Conservation (phyloP, 2,888 invertebrate species). For the Nomada ruficornis region DNA sequence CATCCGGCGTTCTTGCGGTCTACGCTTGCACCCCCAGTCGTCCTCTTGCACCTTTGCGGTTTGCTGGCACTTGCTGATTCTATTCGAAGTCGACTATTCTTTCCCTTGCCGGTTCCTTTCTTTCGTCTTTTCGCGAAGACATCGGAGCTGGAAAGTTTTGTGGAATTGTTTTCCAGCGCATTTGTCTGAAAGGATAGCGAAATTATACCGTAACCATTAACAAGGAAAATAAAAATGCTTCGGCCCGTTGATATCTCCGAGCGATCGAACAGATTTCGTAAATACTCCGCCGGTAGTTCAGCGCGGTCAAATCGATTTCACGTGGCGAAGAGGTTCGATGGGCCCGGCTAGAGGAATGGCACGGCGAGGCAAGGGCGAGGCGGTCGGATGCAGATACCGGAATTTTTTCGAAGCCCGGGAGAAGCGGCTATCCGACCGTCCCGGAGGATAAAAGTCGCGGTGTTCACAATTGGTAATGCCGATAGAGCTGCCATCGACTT, state of each 20-base stretch:
- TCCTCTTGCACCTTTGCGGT: not conserved
- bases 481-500: constrained; percentile 83
- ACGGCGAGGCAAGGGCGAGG: constrained; percentile 42
- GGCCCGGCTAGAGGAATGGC: constrained; percentile 32
- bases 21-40: not conserved
- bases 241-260: not conserved
- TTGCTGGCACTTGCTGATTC: not conserved
- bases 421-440: constrained; percentile 52
- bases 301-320: constrained; percentile 56
- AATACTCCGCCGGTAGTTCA: constrained; percentile 46
- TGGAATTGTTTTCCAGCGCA: not conserved
- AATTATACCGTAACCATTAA: not conserved
- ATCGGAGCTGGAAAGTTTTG: not conserved
- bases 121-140: no score
- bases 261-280: constrained; percentile 44
- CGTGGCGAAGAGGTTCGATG: constrained; percentile 23
- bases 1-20: constrained; percentile 73
- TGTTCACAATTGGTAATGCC: constrained; percentile 71
- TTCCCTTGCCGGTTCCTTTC: no score
- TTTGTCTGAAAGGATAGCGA: not conserved
- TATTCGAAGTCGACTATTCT: no score
- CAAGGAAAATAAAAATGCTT: not conserved
- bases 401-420: constrained; percentile 55
- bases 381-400: constrained; percentile 57
- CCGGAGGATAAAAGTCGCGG: constrained; percentile 71